Evolutionary conservation across 2,888 invertebrate genomes (phyloP), one percentile per base, ranked within the genome.

Genomic region (Vandiemenella viatica): DNA sequence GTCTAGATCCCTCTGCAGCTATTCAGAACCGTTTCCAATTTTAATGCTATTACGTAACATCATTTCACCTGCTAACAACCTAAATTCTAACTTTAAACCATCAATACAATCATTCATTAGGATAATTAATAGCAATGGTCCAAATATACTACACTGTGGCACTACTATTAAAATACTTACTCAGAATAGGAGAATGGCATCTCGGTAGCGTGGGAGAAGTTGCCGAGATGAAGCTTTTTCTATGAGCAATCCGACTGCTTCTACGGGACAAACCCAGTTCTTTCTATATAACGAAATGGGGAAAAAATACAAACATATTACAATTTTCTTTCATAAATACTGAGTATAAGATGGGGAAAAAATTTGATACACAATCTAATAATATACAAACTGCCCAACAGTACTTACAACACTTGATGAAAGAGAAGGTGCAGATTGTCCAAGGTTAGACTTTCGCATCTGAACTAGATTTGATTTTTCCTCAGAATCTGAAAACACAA

Each of bases 361-460:
- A n/a, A n/a, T n/a, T n/a, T n/a, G n/a, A n/a, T n/a, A n/a, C n/a
- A n/a, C n/a, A n/a, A n/a, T n/a, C n/a, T n/a, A n/a, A n/a, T n/a
- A n/a, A n/a, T n/a, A n/a, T n/a, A n/a, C n/a, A n/a, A n/a, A n/a
- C n/a, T n/a, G n/a, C n/a, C 4, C 5, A 18, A 38, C 3, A 26
- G 8, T 23, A 54, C 55, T 52, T 46, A 56, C 56, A 51, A 55
- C 55, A 51, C 57, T 58, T 47, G 67, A 66, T n/a, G 91, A 90
- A 55, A 95, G 74, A 46, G 91, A 89, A 43, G 95, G 95, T 53
- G 93, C 93, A 2, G 93, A 95, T 67, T 93, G 92, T 46, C 95
- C 93, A 59, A 95, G 76, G 46, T 83, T 77, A 6, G 90, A 88
- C 62, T 83, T 82, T 57, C 88, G 80, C 79, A 93, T 86, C 54